Base-by-base conservation (phyloP, 2,888 invertebrate genomes). In the Tenthredo mesomela region DNA sequence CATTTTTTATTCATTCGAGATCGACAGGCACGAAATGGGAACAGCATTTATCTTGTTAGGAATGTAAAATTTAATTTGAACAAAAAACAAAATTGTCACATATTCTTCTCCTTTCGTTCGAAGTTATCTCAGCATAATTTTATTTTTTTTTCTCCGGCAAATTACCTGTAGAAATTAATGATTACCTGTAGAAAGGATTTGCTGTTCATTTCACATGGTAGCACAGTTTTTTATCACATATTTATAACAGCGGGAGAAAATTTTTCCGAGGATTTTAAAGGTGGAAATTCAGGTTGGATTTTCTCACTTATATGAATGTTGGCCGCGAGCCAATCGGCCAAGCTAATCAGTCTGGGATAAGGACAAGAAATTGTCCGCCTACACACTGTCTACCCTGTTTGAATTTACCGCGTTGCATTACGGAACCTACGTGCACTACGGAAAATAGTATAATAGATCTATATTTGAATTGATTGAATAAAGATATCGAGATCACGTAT, bases 311-410 rank as follows among this genome's bases (percentile, higher is more conserved):
- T 7, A 25, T 21, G 18, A 43, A 21, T 73, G 6, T 43, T 73
- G 43, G 71, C 71, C 71, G n/a, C 43, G 2, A 18, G 71, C 71
- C 71, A 73, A 43, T 18, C n/a, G 18, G 1, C 70, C 40, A 9
- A 33, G 40, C 33, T 37, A 71, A 71, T 73, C 71, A 73, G 71
- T 43, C 71, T 73, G 21, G 71, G 40, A 73, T 25, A 73, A 43
- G n/a, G 71, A 73, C 43, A 73, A 73, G 43, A 43, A 73, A n/a
- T 73, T 73, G 21, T 43, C 21, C 43, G 71, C 21, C 71, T 40
- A 7, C 71, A n/a, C 40, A 40, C n/a, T 40, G 71, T 18, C n/a
- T 71, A n/a, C 71, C 21, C 37, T 21, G 9, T 25, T 73, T 9
- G 9, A 73, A 43, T 73, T 40, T 21, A 71, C 71, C 9, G 6